Percentiles rank a stretch among this genome's conserved stretches.
Evolutionary conservation across 2,113 vertebrate genomes (phyloP).

Genomic region (Thunnus maccoyii): DNA sequence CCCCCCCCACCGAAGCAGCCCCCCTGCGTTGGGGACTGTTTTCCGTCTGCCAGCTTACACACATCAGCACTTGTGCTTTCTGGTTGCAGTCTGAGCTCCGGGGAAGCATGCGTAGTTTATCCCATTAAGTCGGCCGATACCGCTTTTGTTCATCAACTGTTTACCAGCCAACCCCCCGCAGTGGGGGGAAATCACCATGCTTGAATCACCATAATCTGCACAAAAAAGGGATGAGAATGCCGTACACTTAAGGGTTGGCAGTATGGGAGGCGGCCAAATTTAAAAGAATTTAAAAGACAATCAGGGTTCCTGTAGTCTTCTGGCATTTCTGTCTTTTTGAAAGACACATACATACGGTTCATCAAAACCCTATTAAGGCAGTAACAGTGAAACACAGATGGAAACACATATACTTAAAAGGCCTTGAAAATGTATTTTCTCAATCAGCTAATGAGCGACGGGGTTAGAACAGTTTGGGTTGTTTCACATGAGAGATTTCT

Average conservation of each 20-base stretch:
- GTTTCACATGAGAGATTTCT: no score
- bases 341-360: background rate
- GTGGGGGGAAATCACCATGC: conserved; percentile 45
- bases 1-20: no score
- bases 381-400: background rate
- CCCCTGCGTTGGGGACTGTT: background rate
- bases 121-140: conserved; percentile 53
- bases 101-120: conserved; percentile 47
- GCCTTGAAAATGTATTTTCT: no score
- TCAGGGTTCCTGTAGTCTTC: no score
- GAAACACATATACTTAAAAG: background rate
- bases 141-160: conserved; percentile 59
- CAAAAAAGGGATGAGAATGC: conserved; percentile 18
- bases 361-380: background rate
- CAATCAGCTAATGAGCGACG: no score
- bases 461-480: no score
- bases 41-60: conserved; percentile 4
- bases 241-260: background rate
- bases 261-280: background rate
- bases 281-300: background rate
- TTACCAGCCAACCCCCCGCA: conserved; percentile 57
- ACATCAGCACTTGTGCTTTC: conserved; percentile 23
- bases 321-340: no score
- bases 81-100: conserved; percentile 24
- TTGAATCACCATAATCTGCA: conserved; percentile 27